Base-by-base conservation (phyloP, 1,140 invertebrate genomes). In the Eumaeus atala region DNA sequence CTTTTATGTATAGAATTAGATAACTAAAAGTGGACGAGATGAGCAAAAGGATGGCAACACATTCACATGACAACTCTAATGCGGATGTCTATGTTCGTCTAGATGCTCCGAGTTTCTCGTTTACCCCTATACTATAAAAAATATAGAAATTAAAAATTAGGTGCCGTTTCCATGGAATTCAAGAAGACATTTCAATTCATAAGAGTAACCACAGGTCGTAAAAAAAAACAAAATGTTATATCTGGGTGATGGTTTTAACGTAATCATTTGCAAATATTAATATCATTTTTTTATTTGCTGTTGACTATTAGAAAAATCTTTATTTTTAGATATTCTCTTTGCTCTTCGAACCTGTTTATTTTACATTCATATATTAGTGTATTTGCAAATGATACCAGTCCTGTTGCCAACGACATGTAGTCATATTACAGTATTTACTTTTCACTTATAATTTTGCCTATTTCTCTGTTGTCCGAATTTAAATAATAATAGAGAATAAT, bases 371-470 rank as follows among this genome's bases (percentile, higher is more conserved):
- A 50, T 42, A 28, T 28, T n/a, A 59, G 18, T 14, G 59, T 80
- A 74, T 82, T 84, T 84, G 79, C 77, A 77, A 85, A 80, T 80
- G 68, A 64, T 58, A 64, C 63, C 48, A 58, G 53, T 64, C 59
- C 59, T 52, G 33, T 77, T 78, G 80, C 78, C 73, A 74, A 73
- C 64, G 77, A 79, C 79, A 81, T 83, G 66, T 82, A 80, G 73
- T 74, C 63, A 69, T 63, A 56, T 53, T 70, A 64, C 82, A 83
- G 82, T 85, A 85, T 85, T 82, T 85, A 85, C 82, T 83, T 85
- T 85, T 84, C 68, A 67, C 63, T 66, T 54, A 57, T 64, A 42
- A 37, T 70, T 70, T 61, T 67, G 54, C 63, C 61, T 58, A 44
- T 53, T 70, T 59, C 38, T 54, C 56, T 66, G 70, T 68, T 74